These are phyloP conservation scores for Cyanoderma ruficeps DNA, from an alignment of 2,113 vertebrate species.

Conservation along the genomic window DNA sequence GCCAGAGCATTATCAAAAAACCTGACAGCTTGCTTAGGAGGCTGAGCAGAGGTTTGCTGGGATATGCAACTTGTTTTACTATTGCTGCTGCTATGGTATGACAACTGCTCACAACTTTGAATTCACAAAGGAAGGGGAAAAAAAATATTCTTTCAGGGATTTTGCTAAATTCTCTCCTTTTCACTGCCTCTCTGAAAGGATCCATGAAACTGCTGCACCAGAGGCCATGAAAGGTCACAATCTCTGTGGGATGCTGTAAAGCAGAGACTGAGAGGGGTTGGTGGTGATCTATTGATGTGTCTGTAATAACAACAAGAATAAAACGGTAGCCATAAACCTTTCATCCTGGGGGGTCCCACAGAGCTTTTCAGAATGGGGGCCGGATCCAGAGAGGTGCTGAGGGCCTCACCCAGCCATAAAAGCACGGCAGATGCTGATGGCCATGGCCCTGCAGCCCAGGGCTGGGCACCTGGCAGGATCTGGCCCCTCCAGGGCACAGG, in stretches of 20 bases:
- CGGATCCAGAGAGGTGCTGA: constrained; percentile 6
- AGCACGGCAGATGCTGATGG: background rate
- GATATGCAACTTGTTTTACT: constrained; percentile 51
- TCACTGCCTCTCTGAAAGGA: constrained; percentile 49
- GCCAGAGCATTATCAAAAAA: constrained; percentile 44
- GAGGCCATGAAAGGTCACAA: constrained; percentile 63
- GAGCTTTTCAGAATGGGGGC: constrained; percentile 44
- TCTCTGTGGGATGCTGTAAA: constrained; percentile 70
- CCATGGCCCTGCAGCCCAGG: fast-evolving
- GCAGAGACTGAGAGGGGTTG: constrained; percentile 62
- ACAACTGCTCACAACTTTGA: constrained; percentile 43
- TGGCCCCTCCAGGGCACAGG: background rate
- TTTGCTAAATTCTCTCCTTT: constrained; percentile 67
- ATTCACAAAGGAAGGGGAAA: constrained; percentile 3
- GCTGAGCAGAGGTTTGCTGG: constrained; percentile 42
- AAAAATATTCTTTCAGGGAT: constrained; percentile 48
- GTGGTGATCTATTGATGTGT: constrained; percentile 70
- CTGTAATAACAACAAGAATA: constrained; percentile 68
- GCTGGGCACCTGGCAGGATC: background rate
- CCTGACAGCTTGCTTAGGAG: constrained; percentile 20
- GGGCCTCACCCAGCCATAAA: background rate
- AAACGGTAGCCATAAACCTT: constrained; percentile 69
- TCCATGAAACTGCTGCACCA: constrained; percentile 56
- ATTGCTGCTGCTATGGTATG: constrained; percentile 1
- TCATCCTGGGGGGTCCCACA: constrained; percentile 67